A percentile compares a stretch with the other conserved stretches of the same genome.
Evolutionary conservation across 1,140 invertebrate species (phyloP).

Genomic region (Megalopta genalis): DNA sequence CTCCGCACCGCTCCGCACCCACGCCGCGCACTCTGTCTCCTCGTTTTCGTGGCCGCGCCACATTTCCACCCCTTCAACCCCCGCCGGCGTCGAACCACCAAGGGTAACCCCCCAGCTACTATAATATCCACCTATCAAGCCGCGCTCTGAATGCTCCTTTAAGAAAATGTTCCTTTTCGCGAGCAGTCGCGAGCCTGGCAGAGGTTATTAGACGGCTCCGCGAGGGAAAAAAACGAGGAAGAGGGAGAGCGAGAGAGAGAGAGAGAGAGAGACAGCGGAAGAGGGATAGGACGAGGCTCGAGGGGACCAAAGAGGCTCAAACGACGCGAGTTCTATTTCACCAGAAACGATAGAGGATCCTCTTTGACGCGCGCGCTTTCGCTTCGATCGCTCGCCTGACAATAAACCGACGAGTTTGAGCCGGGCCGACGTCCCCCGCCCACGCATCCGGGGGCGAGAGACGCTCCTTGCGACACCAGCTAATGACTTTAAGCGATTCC

Average conservation of each 20-base stretch:
- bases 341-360: slow-evolving; percentile 37
- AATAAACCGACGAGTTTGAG: slow-evolving; percentile 15
- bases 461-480: too few species aligned
- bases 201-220: slow-evolving; percentile 54
- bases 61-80: slow-evolving; percentile 8
- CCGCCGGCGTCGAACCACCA: slow-evolving; percentile 35
- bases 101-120: slow-evolving; percentile 53
- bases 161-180: slow-evolving; percentile 65
- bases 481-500: too few species aligned
- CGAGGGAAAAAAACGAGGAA: background rate
- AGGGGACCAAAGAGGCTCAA: slow-evolving; percentile 43
- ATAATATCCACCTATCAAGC: slow-evolving; percentile 65
- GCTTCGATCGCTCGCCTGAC: slow-evolving; percentile 19
- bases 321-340: slow-evolving; percentile 54
- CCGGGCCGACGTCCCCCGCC: background rate
- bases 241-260: background rate
- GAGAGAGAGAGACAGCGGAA: too few species aligned
- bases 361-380: slow-evolving; percentile 31
- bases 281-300: background rate
- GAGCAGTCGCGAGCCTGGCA: slow-evolving; percentile 34
- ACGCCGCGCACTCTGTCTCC: slow-evolving; percentile 9
- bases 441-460: too few species aligned
- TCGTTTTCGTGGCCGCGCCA: slow-evolving; percentile 24
- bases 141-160: slow-evolving; percentile 64
- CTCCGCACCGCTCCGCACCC: too few species aligned